Conservation (phyloP, 2,797 vertebrate species). For the Vespertilio murinus region DNA sequence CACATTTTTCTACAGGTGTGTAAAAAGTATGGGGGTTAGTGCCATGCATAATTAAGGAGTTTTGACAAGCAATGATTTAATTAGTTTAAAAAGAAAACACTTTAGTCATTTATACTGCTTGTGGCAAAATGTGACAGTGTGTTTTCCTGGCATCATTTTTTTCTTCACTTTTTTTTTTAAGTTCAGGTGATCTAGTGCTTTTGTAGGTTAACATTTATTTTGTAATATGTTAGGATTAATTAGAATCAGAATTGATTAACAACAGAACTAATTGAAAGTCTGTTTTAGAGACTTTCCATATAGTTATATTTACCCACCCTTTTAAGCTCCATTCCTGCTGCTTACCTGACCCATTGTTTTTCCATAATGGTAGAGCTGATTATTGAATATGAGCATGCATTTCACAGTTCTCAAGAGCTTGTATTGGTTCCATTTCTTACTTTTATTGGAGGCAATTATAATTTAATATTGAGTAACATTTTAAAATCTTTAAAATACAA, state of each 20-base stretch:
- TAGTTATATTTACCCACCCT: neutral
- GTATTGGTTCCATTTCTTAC: neutral
- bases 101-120: neutral
- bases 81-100: too few species aligned
- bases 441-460: neutral
- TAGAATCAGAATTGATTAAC: neutral
- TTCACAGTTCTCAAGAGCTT: neutral
- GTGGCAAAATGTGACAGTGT: neutral
- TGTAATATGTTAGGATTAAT: neutral
- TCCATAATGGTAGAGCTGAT: neutral
- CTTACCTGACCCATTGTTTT: neutral
- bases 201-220: neutral
- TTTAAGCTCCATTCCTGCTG: neutral
- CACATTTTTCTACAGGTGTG: neutral
- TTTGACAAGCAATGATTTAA: neutral
- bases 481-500: neutral
- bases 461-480: neutral
- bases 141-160: neutral
- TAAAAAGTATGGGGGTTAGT: neutral
- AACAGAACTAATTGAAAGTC: neutral
- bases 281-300: neutral
- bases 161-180: constrained; percentile 9
- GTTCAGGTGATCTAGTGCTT: neutral
- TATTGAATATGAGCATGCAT: neutral
- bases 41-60: neutral